Conservation (phyloP, 2,113 vertebrate genomes). For the Nymphicus hollandicus region DNA sequence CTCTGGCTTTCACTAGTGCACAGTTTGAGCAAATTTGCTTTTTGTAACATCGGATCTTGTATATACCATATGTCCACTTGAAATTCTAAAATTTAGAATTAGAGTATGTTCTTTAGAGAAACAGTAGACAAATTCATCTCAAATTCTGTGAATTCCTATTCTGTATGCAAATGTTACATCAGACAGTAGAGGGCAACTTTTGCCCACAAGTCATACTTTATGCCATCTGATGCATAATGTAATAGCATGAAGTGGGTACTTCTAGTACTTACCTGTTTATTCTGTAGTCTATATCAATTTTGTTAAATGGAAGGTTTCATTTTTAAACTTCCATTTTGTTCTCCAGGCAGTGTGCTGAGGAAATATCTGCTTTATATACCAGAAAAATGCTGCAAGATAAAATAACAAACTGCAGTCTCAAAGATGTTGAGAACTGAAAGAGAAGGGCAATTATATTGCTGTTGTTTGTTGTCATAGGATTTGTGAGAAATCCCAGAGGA, state of each 20-base stretch:
- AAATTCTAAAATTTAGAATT: not conserved
- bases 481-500: not conserved
- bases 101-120: not conserved
- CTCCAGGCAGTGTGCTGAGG: not conserved
- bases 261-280: not conserved
- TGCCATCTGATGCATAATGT: not conserved
- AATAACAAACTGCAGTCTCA: not conserved
- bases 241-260: not conserved
- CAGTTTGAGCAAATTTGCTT: not conserved
- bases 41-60: not conserved
- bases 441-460: not conserved
- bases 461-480: not conserved
- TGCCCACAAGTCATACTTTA: not conserved
- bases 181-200: conserved; percentile 66
- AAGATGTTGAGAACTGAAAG: not conserved
- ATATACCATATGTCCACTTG: rapidly evolving
- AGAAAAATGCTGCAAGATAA: not conserved
- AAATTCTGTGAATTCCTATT: not conserved
- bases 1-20: not conserved
- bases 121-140: not conserved
- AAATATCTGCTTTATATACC: not conserved
- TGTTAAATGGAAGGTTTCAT: not conserved
- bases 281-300: not conserved
- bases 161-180: not conserved
- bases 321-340: not conserved